Base-by-base conservation (phyloP, 2,113 vertebrate genomes). In the Apodemus speciosus region DNA sequence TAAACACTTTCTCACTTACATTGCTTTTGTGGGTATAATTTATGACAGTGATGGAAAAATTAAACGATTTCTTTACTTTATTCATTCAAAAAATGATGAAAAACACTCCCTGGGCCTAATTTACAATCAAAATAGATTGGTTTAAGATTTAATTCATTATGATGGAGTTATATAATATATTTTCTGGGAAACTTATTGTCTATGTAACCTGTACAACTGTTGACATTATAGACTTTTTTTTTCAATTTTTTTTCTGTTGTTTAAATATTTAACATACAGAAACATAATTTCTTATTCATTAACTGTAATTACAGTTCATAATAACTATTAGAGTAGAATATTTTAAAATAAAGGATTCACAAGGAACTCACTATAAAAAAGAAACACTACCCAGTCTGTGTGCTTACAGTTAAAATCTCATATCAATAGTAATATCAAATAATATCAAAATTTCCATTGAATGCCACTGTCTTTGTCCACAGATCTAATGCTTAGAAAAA, bases 401-500 rank as follows among this genome's bases (percentile, higher is more conserved):
- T 91, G 3, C 68, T 84, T 56, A 51, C 14, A 84, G 49, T 3
- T 73, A 0, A 38, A 86, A 64, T 84, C 23, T 60, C 56, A 40
- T 77, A 1, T 71, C 80, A 60, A 46, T 72, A 68, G 62, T 83
- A 51, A 71, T 90, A 71, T 85, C 51, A 76, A 73, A 68, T 83
- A 51, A 64, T 87, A 71, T 85, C 4, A 71, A 23, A 73, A 1
- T 38, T 40, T 58, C 81, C 13, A 69, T 4, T 3, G 46, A 69
- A 69, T 64, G 53, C 43, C 0, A 43, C 9, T 79, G 5, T 46
- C 4, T 87, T 79, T 85, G 40, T 49, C 62, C 53, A 62, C 4
- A 90, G 38, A 85, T 91, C 62, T 81, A 89, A 83, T 38, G 32
- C 71, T 86, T 93, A 83, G 23, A n/a, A 56, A 64, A 2, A 91